Evolutionary conservation across 2,113 vertebrate species (phyloP), one percentile per base, ranked within the genome.

Genomic region (Colossoma macropomum): DNA sequence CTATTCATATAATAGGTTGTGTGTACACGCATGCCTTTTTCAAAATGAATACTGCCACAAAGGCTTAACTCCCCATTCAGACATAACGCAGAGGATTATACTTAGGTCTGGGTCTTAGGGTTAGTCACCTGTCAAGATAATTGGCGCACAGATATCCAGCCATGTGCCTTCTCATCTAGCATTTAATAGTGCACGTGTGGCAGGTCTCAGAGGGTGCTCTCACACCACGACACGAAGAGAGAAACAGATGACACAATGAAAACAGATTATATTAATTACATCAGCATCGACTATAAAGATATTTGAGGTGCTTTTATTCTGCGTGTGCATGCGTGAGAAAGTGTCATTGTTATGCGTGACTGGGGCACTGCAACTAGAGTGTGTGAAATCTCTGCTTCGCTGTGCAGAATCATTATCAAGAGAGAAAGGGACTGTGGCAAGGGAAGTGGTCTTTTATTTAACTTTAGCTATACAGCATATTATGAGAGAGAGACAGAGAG

Each of bases 381-480:
- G 63, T 52, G 74, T 84, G 38, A 79, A 75, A 60, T 77, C 73
- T 50, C 17, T 17, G 81, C 41, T 65, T 72, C 56, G 56, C 45
- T 30, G 28, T 41, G 77, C 45, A 71, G 34, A 69, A 69, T 68
- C 68, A 75, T 76, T 30, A 72, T 34, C 72, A 63, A 15, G 78
- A 38, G 52, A 79, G 74, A 50, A 63, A 59, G 65, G 59, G 34
- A n/a, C n/a, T n/a, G n/a, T n/a, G n/a, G n/a, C n/a, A 63, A 59
- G 65, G 59, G 34, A 30, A 63, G 50, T 11, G 59, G 27, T 19
- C 15, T 60, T 10, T 54, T 83, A 68, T 69, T 75, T 50, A 77
- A 81, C 74, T 73, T 56, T 60, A 32, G 48, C 73, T 79, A 71
- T 72, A 77, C 54, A 65, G 16, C 80, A 72, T 72, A 34, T 84